Base-by-base conservation (phyloP, 2,888 invertebrate species). In the Ischnus inquisitorius region DNA sequence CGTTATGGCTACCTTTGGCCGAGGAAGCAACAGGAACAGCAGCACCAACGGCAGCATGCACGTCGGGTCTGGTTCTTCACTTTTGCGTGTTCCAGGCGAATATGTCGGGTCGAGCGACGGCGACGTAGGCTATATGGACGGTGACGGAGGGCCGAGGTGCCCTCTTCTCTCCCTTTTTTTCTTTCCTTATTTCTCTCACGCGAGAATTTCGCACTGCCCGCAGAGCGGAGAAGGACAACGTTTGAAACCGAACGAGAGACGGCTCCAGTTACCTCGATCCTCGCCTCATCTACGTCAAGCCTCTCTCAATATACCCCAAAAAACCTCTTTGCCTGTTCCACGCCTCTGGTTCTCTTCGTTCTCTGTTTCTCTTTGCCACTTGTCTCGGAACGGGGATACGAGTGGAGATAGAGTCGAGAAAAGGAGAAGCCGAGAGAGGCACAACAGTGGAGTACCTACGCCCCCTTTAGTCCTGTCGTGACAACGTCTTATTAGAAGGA, bases 1-100 rank as follows among this genome's bases (percentile, higher is more conserved):
- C 43, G 60, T 43, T 62, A 46, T 12, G 46, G 60, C 46, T 71
- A 60, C 64, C 62, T 43, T 48, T 82, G 69, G 68, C 60, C 75
- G 67, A 67, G 34, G 54, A 80, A 62, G 67, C 72, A 67, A 80
- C 72, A 84, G 77, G 79, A 79, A 80, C 72, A 76, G 74, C 57
- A 48, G 57, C 62, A 57, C 34, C 48, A 43, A 39, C 67, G 48
- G 67, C 67, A 28, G 75, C 69, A 76, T 82, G 82, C 83, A 82
- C 79, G 79, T 81, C 82, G 74, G 82, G 81, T 85, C 83, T 79
- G 87, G 85, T 87, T 86, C 85, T 87, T 87, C 88, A 87, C 88
- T 89, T 89, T 88, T 89, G 88, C 88, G 86, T 89, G 86, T 88
- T 85, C 86, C 86, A 87, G 86, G 87, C 81, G 88, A 88, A 88